Evolutionary conservation across 2,797 vertebrate genomes (phyloP).

Genomic region (Hemibagrus guttatus): DNA sequence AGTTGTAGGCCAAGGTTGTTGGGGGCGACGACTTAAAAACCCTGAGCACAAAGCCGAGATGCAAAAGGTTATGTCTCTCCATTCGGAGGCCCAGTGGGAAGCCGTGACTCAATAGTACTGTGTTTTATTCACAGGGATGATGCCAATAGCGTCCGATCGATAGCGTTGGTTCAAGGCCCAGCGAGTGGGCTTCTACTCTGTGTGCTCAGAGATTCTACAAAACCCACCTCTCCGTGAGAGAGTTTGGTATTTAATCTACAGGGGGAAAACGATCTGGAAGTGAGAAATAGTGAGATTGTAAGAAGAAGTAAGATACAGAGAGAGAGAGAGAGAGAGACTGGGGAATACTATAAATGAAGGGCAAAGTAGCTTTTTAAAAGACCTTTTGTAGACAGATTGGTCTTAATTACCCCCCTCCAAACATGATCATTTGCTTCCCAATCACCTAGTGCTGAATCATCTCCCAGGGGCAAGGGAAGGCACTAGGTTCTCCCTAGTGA

Average conservation of each 20-base stretch:
- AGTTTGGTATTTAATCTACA: slow-evolving; percentile 68
- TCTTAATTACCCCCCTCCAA: slow-evolving; percentile 52
- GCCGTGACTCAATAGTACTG: slow-evolving; percentile 66
- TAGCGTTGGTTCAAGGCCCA: slow-evolving; percentile 60
- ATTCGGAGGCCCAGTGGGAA: slow-evolving; percentile 74
- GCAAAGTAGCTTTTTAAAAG: slow-evolving; percentile 44
- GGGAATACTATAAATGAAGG: slow-evolving; percentile 45
- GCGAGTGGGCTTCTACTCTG: slow-evolving; percentile 63
- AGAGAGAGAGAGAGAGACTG: slow-evolving; percentile 50
- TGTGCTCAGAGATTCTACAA: slow-evolving; percentile 73
- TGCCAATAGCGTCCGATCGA: slow-evolving; percentile 75
- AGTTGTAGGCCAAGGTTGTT: slow-evolving; percentile 56
- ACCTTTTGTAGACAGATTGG: slow-evolving; percentile 55
- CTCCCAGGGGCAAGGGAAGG: slow-evolving; percentile 42
- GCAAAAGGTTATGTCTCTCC: slow-evolving; percentile 72
- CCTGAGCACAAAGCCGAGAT: slow-evolving; percentile 59
- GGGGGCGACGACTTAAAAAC: slow-evolving; percentile 58
- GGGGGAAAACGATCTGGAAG: slow-evolving; percentile 16
- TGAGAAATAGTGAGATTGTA: not conserved
- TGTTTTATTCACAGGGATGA: slow-evolving; percentile 76
- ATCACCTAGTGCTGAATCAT: slow-evolving; percentile 56
- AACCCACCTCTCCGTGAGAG: slow-evolving; percentile 72
- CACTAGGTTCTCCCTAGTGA: slow-evolving; percentile 19
- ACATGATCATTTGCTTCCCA: slow-evolving; percentile 64
- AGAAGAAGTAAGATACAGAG: slow-evolving; percentile 45